Evolutionary conservation across 2,113 vertebrate species (phyloP).

Genomic region (Zapus hudsonius): DNA sequence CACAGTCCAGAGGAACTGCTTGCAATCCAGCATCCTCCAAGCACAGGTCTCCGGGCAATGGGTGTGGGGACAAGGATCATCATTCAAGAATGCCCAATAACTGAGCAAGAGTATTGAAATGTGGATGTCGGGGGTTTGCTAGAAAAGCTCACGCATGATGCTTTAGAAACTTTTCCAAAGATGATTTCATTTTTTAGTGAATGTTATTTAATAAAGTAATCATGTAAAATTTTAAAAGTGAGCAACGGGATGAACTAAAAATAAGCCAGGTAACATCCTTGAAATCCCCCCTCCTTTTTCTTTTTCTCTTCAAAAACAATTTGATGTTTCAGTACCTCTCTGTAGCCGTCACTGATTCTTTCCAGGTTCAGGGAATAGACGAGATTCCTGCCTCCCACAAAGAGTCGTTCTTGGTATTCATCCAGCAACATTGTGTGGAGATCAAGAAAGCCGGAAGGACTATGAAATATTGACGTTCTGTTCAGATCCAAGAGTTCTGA

Average conservation of each 20-base stretch:
- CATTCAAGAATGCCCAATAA: neutral
- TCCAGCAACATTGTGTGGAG: slow-evolving; percentile 94
- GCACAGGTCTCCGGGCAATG: neutral
- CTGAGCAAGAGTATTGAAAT: neutral
- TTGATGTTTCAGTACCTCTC: slow-evolving; percentile 88
- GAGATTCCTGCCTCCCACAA: slow-evolving; percentile 94
- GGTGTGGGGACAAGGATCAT: slow-evolving; percentile 4
- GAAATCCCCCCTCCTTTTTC: neutral
- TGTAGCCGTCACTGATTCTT: slow-evolving; percentile 89
- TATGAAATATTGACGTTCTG: slow-evolving; percentile 94
- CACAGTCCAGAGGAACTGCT: slow-evolving; percentile 25
- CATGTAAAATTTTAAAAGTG: neutral
- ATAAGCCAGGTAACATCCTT: neutral
- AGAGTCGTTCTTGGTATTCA: slow-evolving; percentile 94
- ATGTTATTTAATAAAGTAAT: slow-evolving; percentile 41
- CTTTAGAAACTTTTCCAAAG: neutral
- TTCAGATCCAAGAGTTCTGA: slow-evolving; percentile 96
- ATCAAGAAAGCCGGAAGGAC: slow-evolving; percentile 89
- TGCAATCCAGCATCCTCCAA: neutral
- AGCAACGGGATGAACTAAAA: neutral
- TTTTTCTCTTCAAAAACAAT: neutral
- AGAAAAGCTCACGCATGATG: neutral
- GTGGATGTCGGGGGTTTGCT: neutral
- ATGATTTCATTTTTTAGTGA: slow-evolving; percentile 30
- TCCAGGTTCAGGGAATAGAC: slow-evolving; percentile 96